Percentiles rank a stretch among this genome's conserved stretches.
Conservation (phyloP, 2,797 vertebrate genomes). For the Syndactyla subalaris region DNA sequence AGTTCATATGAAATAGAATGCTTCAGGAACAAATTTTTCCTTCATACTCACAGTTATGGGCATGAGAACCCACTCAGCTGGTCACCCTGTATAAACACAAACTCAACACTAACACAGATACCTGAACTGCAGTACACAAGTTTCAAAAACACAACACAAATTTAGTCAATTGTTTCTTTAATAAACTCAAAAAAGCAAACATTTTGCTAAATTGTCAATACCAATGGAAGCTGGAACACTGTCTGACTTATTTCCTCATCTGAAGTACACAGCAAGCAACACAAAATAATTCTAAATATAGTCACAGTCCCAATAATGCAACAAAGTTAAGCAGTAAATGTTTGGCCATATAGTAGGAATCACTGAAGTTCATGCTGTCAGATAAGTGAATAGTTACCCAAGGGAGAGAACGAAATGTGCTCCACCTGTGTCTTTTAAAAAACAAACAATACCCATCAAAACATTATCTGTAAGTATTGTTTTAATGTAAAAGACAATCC, state of each 20-base stretch:
- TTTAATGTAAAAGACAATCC: slow-evolving; percentile 1
- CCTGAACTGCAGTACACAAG: not conserved
- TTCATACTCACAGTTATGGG: not conserved
- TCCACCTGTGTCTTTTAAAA: not conserved
- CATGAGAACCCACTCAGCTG: not conserved
- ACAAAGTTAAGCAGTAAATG: not conserved
- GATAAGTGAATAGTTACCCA: not conserved
- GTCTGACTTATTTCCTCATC: not conserved
- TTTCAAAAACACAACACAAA: not conserved
- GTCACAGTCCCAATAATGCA: not conserved
- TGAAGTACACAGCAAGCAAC: not conserved
- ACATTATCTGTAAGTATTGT: not conserved
- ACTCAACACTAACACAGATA: not conserved
- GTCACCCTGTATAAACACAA: not conserved
- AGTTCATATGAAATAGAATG: not conserved
- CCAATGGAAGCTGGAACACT: not conserved
- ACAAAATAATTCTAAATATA: not conserved
- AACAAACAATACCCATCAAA: not conserved
- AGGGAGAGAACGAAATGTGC: not conserved
- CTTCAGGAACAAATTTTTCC: not conserved
- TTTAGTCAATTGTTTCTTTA: not conserved
- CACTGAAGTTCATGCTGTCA: not conserved
- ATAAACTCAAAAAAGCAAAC: not conserved
- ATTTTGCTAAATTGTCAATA: not conserved
- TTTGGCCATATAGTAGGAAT: not conserved